Evolutionary conservation across 2,113 vertebrate species (phyloP), one percentile per base, ranked within the genome.

Genomic region (Nibea albiflora): DNA sequence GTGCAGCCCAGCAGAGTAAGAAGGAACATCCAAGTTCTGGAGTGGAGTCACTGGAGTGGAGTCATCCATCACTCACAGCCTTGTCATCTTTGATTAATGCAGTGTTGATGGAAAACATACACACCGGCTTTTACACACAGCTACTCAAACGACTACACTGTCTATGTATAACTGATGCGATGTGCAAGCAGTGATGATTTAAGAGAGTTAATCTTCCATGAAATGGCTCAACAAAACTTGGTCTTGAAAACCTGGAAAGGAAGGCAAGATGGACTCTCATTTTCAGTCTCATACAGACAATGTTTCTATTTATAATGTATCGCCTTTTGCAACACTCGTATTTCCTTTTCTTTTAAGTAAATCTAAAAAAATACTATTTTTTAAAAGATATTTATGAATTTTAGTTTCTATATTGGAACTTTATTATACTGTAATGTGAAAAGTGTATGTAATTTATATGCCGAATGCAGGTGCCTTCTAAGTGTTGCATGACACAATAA

Each of bases 21-120:
- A 58, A 89, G 92, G 60, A 54, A 24, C 80, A 47, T 22, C 11
- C 17, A 92, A 93, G 75, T 28, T 53, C 17, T 47, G 92, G 87
- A 91, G 17, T 87, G 90, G 91, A 93, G 15, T 90, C 1, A n/a
- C 73, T 84, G 90, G 89, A 93, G 39, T 76, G 92, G 92, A 93
- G 78, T 93, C 74, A 47, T 58, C 4, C 58, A 58, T 76, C 47
- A 52, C 17, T 83, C 15, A 78, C 69, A 44, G 39, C 26, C 70
- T 19, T 5, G 19, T 35, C 31, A 15, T 64, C 17, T 81, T 28
- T n/a, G 42, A 60, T 50, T 10, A 24, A 58, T 20, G 11, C 3
- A 3, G 65, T 16, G 17, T 65, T 12, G 31, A 10, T 9, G 39
- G 11, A 72, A 46, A 68, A 82, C 31, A 46, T 4, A 20, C 17